phyloP scores from a whole-genome alignment of 2,797 vertebrate species.

The Intellagama lesueurii region DNA sequence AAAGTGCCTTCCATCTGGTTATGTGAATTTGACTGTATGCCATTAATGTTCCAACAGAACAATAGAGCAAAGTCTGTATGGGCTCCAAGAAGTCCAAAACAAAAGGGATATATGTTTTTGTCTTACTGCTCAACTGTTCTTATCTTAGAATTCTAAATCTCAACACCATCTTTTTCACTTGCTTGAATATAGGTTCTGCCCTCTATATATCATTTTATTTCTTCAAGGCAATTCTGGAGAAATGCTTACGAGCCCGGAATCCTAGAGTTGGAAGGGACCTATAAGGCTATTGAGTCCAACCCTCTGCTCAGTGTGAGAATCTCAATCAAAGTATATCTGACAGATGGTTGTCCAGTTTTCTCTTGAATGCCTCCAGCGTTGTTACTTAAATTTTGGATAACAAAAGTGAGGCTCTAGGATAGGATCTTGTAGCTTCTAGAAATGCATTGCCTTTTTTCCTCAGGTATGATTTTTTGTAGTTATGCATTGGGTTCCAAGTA shows the following conservation, averaged over 20 bases:
- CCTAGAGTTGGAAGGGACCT: no score
- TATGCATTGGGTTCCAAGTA: no score
- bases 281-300: no score
- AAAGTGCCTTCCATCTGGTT: constrained; percentile 41
- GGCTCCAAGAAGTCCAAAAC: not conserved
- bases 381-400: not conserved
- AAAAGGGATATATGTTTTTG: not conserved
- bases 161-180: not conserved
- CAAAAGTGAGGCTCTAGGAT: not conserved
- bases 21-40: constrained; percentile 3
- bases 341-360: no score
- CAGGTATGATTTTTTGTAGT: not conserved
- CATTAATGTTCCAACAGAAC: not conserved
- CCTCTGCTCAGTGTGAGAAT: no score
- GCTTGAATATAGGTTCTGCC: no score
- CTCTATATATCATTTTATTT: no score
- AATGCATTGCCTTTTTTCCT: not conserved
- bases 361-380: no score
- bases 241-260: not conserved
- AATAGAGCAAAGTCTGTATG: not conserved
- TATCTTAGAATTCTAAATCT: not conserved
- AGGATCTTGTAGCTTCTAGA: not conserved
- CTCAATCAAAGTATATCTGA: no score
- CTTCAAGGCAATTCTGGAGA: no score
- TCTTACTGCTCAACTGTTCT: not conserved